Percentiles rank a stretch among this genome's conserved stretches.
These are phyloP conservation scores for Bellardia bayeri DNA, from an alignment of 2,888 invertebrate genomes.

Conservation along the genomic window DNA sequence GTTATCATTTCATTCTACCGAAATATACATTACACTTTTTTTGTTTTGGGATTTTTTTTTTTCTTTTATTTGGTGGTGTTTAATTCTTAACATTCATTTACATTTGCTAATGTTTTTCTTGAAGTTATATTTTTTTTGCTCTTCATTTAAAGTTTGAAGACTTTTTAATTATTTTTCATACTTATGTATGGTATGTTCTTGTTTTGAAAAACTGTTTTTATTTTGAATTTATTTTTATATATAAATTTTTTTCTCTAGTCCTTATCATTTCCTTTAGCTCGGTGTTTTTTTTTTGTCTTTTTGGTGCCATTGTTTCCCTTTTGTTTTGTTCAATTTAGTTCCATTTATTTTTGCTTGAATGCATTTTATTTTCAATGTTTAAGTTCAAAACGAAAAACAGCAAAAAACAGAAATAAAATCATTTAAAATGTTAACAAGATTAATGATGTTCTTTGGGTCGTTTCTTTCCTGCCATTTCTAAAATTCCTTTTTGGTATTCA, in stretches of 20 bases:
- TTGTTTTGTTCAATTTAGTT: constrained; percentile 64
- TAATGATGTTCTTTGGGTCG: constrained; percentile 74
- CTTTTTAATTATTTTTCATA: constrained; percentile 74
- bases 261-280: constrained; percentile 67
- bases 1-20: constrained; percentile 57
- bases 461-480: constrained; percentile 51
- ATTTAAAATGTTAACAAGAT: constrained; percentile 78
- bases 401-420: constrained; percentile 58
- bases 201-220: constrained; percentile 45
- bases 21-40: constrained; percentile 18
- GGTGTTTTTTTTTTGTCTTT: constrained; percentile 22
- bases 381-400: constrained; percentile 18
- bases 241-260: constrained; percentile 37
- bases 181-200: constrained; percentile 27
- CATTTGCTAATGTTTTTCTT: constrained; percentile 55
- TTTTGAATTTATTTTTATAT: background rate
- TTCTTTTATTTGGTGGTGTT: constrained; percentile 20
- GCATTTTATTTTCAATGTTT: constrained; percentile 68
- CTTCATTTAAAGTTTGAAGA: constrained; percentile 71
- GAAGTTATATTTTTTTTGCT: background rate
- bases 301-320: constrained; percentile 63
- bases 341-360: constrained; percentile 66
- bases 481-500: constrained; percentile 25
- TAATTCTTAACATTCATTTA: constrained; percentile 66
- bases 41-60: background rate